A percentile compares a stretch with the other conserved stretches of the same genome.
Evolutionary conservation across 2,797 vertebrate genomes (phyloP).

Genomic region (Craterocephalus amniculus): DNA sequence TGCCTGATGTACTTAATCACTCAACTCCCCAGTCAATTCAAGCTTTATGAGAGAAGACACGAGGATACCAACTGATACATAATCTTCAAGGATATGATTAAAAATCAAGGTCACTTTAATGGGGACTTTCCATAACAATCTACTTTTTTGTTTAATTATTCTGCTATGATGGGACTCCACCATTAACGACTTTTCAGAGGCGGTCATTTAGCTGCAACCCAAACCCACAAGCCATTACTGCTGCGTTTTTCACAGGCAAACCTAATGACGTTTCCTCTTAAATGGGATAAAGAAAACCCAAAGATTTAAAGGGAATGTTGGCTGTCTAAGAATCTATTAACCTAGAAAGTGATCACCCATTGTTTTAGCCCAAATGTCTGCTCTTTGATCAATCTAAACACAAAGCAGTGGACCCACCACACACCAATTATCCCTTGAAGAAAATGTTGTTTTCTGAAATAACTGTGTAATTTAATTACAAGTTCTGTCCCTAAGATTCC

Average conservation of each 20-base stretch:
- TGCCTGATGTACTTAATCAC: slow-evolving; percentile 33
- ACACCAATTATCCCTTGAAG: background rate
- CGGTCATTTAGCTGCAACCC: slow-evolving; percentile 52
- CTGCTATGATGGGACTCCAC: slow-evolving; percentile 25
- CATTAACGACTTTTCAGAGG: slow-evolving; percentile 45
- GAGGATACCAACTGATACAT: slow-evolving; percentile 6
- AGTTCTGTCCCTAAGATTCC: slow-evolving; percentile 5
- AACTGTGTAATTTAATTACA: slow-evolving; percentile 9
- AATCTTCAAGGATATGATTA: slow-evolving; percentile 29
- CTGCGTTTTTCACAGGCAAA: slow-evolving; percentile 34
- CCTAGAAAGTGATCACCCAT: background rate
- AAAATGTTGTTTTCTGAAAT: background rate
- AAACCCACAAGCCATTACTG: slow-evolving; percentile 50
- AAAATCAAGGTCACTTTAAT: slow-evolving; percentile 28
- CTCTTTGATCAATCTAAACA: slow-evolving; percentile 11
- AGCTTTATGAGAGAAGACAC: background rate
- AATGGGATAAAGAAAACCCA: slow-evolving; percentile 38
- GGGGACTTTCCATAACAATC: slow-evolving; percentile 39
- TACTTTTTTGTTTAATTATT: slow-evolving; percentile 50
- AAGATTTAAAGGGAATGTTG: slow-evolving; percentile 18
- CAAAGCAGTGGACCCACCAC: slow-evolving; percentile 1
- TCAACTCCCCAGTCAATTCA: slow-evolving; percentile 38
- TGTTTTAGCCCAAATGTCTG: slow-evolving; percentile 6
- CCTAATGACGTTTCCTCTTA: slow-evolving; percentile 40
- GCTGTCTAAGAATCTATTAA: background rate